Evolutionary conservation across 1,140 invertebrate species (phyloP).

Genomic region (Brachionus sp.): DNA sequence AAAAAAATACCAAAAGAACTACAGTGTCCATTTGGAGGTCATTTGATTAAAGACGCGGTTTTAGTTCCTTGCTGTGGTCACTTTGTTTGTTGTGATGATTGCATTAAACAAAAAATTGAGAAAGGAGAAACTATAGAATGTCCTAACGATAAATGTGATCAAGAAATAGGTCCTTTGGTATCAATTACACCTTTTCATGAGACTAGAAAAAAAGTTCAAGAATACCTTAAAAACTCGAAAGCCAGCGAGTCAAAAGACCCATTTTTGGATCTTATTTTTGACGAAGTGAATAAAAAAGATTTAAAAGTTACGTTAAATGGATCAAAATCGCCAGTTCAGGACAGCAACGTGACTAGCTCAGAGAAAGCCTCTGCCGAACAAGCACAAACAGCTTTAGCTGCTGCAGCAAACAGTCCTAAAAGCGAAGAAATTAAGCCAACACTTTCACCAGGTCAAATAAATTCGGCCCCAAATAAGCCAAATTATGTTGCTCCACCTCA

Average conservation of each 20-base stretch:
- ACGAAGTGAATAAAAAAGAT: slow-evolving; percentile 28
- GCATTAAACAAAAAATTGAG: slow-evolving; percentile 15
- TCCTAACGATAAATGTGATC: slow-evolving; percentile 29
- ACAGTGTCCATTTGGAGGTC: slow-evolving; percentile 28
- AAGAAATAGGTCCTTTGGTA: slow-evolving; percentile 7
- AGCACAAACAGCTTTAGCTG: not conserved
- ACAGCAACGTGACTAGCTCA: slow-evolving; percentile 38
- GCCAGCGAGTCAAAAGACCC: not conserved
- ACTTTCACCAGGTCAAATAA: not conserved
- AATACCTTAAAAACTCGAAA: slow-evolving; percentile 17
- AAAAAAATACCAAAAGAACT: slow-evolving; percentile 18
- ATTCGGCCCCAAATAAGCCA: not conserved
- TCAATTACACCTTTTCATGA: slow-evolving; percentile 33
- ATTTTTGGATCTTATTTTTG: slow-evolving; percentile 30
- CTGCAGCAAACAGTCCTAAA: not conserved
- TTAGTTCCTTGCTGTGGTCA: slow-evolving; percentile 40
- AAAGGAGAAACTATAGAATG: slow-evolving; percentile 22
- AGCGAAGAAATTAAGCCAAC: not conserved
- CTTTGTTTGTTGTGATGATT: slow-evolving; percentile 43
- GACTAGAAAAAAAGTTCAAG: slow-evolving; percentile 10
- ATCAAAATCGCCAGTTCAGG: slow-evolving; percentile 18
- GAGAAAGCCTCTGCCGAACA: not conserved
- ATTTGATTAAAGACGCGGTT: slow-evolving; percentile 43
- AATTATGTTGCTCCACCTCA: not conserved
- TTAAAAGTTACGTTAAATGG: not conserved